Evolutionary conservation across 2,888 invertebrate species (phyloP).

Genomic region (Shargacucullia verbasci): DNA sequence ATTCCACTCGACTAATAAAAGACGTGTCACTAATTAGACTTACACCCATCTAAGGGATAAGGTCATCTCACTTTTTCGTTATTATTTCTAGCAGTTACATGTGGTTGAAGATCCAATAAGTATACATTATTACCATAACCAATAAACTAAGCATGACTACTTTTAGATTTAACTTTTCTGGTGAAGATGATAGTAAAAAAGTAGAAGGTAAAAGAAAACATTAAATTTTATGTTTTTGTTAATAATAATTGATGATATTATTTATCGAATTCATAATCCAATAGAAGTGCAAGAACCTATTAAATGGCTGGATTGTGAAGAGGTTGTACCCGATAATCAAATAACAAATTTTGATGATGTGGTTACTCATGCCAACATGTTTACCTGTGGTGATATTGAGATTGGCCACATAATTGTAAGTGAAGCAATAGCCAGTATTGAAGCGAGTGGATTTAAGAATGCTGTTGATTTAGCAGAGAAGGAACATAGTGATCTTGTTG

Average conservation of each 20-base stretch:
- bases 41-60: too few relatives aligned
- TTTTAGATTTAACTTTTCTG: conserved; percentile 78
- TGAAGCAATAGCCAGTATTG: conserved; percentile 72
- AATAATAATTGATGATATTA: not conserved
- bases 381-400: conserved; percentile 78
- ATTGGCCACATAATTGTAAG: conserved; percentile 84
- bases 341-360: conserved; percentile 69
- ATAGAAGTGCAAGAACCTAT: conserved; percentile 56
- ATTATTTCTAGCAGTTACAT: too few relatives aligned
- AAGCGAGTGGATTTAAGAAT: conserved; percentile 71
- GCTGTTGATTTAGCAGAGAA: conserved; percentile 88
- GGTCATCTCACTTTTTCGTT: too few relatives aligned
- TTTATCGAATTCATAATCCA: not conserved
- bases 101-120: too few relatives aligned
- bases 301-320: conserved; percentile 74
- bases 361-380: conserved; percentile 77
- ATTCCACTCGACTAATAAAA: too few relatives aligned
- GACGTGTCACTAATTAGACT: too few relatives aligned
- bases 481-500: conserved; percentile 92
- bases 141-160: conserved; percentile 53
- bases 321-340: conserved; percentile 71
- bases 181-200: conserved; percentile 46
- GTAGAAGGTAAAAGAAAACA: conserved; percentile 45
- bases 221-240: not conserved
- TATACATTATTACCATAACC: too few relatives aligned